Base-by-base conservation (phyloP, 2,797 vertebrate genomes). In the Enteromius fasciolatus region DNA sequence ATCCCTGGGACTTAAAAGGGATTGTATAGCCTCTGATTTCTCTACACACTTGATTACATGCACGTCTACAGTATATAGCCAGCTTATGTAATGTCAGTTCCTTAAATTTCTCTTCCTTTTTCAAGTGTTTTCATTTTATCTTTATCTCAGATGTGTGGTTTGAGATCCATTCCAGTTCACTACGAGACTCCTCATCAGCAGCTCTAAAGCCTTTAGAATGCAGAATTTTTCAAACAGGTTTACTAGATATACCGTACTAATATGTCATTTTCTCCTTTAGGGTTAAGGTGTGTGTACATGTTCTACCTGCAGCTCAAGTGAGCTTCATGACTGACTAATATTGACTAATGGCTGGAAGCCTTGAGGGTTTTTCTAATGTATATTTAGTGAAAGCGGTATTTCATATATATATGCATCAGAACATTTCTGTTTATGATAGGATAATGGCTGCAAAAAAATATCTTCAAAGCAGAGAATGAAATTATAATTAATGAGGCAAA, bases 241-340 rank as follows among this genome's bases (percentile, higher is more conserved):
- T 76, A 7, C 36, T 9, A 61, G 48, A 25, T 12, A 7, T 28
- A n/a, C n/a, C n/a, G n/a, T n/a, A 15, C 39, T 67, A n/a, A 59
- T 72, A 77, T 28, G 41, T 33, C 23, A 15, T 61, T 61, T 78
- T 66, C 25, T 31, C 68, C 70, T 50, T 84, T 25, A 69, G 41
- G 68, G 61, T 2, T 48, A 33, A 78, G 68, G 72, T 76, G 66
- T 80, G 72, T 76, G 67, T 44, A 77, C 76, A 69, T 57, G 76
- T 78, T 67, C 39, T 67, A 76, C 64, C 59, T 67, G 50, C 25
- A 57, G 70, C n/a, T 67, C 59, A 59, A 36, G 41, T 76, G 70
- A 73, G 68, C 50, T 74, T 61, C 78, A 48, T 82, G 76, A 84
- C 80, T 68, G 76, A 80, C 33, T 52, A 82, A 80, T 44, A 44